Evolutionary conservation across 2,888 invertebrate genomes (phyloP).

Genomic region (Meteorus colon): DNA sequence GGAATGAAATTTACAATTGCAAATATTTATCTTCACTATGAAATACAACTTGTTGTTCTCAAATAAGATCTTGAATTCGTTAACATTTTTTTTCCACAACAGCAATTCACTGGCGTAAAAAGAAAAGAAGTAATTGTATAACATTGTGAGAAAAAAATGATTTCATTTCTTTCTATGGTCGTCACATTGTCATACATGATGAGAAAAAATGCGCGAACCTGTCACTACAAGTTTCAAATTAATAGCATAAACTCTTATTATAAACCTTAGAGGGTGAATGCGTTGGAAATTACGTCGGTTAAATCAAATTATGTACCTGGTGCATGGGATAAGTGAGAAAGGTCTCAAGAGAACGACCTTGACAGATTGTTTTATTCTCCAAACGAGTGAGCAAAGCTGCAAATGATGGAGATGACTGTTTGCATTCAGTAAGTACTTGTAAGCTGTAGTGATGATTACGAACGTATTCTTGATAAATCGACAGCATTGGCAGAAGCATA

Average conservation of each 20-base stretch:
- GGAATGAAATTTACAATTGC: neutral
- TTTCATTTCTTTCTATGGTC: neutral
- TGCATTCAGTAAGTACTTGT: slow-evolving; percentile 93
- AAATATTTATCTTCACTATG: neutral
- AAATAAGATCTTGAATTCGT: no score
- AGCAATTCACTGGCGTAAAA: no score
- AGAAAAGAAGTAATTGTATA: no score
- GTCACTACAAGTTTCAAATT: neutral
- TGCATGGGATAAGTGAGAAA: slow-evolving; percentile 96
- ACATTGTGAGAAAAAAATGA: neutral
- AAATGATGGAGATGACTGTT: slow-evolving; percentile 85
- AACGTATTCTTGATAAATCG: slow-evolving; percentile 96
- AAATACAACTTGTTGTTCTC: no score
- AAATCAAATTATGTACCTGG: slow-evolving; percentile 84
- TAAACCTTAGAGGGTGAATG: neutral
- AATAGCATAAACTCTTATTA: slow-evolving; percentile 19
- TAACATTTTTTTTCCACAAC: no score
- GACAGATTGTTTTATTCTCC: slow-evolving; percentile 90
- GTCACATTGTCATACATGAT: neutral
- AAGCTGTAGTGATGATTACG: slow-evolving; percentile 95
- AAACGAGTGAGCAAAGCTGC: slow-evolving; percentile 85
- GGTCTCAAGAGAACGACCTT: slow-evolving; percentile 88
- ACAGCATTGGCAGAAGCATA: slow-evolving; percentile 95
- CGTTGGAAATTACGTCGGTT: slow-evolving; percentile 15
- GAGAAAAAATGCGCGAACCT: neutral